phyloP scores from a whole-genome alignment of 2,888 invertebrate species.

The Catonia carolina region DNA sequence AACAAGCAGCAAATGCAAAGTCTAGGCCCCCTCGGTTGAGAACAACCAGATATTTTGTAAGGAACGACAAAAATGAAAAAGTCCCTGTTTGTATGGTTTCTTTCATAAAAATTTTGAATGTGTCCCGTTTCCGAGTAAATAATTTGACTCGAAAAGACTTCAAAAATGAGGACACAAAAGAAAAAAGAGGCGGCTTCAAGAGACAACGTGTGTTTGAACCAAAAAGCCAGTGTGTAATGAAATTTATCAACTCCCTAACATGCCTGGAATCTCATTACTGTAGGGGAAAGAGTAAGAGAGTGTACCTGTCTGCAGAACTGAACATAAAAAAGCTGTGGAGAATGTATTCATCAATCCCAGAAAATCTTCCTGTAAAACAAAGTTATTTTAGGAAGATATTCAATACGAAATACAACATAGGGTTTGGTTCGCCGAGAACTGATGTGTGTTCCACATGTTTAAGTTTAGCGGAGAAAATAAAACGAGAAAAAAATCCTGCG shows the following conservation, averaged over 20 bases:
- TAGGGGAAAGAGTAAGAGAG: not conserved
- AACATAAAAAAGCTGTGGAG: not conserved
- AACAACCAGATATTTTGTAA: too few relatives aligned
- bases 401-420: not conserved
- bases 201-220: not conserved
- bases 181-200: too few relatives aligned
- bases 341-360: not conserved
- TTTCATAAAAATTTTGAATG: too few relatives aligned
- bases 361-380: not conserved
- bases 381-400: not conserved
- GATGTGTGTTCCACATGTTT: not conserved
- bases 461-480: not conserved
- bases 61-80: too few relatives aligned
- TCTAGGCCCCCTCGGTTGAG: too few relatives aligned
- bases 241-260: not conserved
- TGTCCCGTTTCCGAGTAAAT: too few relatives aligned
- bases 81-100: too few relatives aligned
- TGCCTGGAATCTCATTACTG: not conserved
- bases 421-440: not conserved
- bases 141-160: too few relatives aligned
- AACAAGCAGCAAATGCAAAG: too few relatives aligned
- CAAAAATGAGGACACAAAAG: too few relatives aligned
- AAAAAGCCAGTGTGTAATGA: not conserved
- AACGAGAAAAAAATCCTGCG: not conserved
- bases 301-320: not conserved